phyloP scores from a whole-genome alignment of 2,888 invertebrate species.

The Caenorhabditis panamensis region DNA sequence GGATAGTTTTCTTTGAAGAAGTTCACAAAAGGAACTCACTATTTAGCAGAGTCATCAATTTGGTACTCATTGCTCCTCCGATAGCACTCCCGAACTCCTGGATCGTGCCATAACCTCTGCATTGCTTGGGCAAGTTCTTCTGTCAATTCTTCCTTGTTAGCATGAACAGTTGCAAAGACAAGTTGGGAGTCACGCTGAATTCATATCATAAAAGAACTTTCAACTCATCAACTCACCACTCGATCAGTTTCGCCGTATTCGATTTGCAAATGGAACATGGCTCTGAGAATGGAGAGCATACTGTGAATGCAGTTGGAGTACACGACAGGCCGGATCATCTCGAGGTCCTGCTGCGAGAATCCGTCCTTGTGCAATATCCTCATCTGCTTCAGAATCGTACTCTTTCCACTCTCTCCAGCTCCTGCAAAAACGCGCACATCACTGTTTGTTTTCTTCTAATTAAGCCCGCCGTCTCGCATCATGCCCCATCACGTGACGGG shows the following conservation, averaged over 20 bases:
- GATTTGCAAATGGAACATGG: slow-evolving; percentile 99
- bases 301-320: slow-evolving; percentile 98
- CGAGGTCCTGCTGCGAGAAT: slow-evolving; percentile 99
- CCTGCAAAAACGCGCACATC: slow-evolving; percentile 83
- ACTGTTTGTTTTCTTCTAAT: background rate
- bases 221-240: slow-evolving; percentile 87
- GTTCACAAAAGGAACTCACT: slow-evolving; percentile 86
- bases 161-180: slow-evolving; percentile 81
- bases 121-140: slow-evolving; percentile 86
- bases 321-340: slow-evolving; percentile 99
- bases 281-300: slow-evolving; percentile 98
- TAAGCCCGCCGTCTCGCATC: background rate
- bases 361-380: slow-evolving; percentile 99
- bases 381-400: slow-evolving; percentile 99
- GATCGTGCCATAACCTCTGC: slow-evolving; percentile 98
- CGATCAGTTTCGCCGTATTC: slow-evolving; percentile 96
- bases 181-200: slow-evolving; percentile 80
- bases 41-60: slow-evolving; percentile 99
- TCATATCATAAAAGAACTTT: too few species aligned
- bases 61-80: slow-evolving; percentile 99
- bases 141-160: slow-evolving; percentile 80
- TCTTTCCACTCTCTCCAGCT: slow-evolving; percentile 99
- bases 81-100: slow-evolving; percentile 98
- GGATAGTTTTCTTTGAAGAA: background rate
- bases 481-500: background rate